Evolutionary conservation across 2,113 vertebrate species (phyloP).

Genomic region (Asarcornis scutulata): DNA sequence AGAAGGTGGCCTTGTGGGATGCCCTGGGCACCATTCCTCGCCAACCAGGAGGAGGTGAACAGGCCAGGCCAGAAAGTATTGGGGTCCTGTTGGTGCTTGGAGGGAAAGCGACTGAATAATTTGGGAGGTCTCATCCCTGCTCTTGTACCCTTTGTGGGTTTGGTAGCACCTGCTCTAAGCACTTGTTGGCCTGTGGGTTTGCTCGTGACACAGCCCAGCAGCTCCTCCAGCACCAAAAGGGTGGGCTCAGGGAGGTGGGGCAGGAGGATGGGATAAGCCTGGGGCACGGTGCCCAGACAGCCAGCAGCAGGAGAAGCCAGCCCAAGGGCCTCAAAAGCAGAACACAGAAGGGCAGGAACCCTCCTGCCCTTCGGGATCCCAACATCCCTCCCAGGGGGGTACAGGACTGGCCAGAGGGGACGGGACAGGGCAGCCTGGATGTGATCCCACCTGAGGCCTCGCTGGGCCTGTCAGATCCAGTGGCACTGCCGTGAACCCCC

Average conservation of each 20-base stretch:
- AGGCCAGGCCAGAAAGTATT: neutral
- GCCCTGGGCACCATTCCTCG: fast-evolving
- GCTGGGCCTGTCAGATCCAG: neutral
- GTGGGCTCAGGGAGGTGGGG: neutral
- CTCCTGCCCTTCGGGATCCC: neutral
- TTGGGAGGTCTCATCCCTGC: neutral
- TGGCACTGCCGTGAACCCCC: neutral
- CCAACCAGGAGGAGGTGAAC: neutral
- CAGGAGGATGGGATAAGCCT: neutral
- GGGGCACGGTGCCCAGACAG: neutral
- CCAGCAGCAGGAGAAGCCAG: neutral
- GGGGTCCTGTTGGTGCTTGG: neutral
- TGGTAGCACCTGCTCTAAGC: neutral
- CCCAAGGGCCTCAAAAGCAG: neutral
- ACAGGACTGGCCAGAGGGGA: neutral
- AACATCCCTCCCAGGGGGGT: neutral
- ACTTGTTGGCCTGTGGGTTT: neutral
- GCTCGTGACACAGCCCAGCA: neutral
- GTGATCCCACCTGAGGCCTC: fast-evolving
- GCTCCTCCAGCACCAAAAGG: neutral
- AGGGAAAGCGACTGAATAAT: neutral
- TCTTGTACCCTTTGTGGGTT: neutral
- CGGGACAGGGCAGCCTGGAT: neutral
- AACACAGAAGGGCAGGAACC: neutral
- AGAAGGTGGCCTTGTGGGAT: neutral